phyloP scores from a whole-genome alignment of 2,888 invertebrate species.

The Dicyrtomina minuta region DNA sequence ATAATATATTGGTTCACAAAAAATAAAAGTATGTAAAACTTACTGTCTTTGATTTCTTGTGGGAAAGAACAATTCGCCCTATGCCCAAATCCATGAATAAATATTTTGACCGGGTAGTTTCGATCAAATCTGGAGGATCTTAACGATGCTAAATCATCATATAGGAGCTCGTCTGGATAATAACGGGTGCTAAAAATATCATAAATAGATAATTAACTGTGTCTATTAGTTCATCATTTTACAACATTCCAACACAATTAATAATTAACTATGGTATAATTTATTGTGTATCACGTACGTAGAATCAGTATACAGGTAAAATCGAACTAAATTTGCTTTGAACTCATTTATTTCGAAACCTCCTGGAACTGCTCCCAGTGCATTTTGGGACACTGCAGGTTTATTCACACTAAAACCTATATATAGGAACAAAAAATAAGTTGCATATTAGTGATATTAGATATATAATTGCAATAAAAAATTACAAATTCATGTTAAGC shows the following conservation, averaged over 20 bases:
- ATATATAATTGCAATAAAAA: too few relatives aligned
- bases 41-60: constrained; percentile 10
- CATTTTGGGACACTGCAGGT: too few relatives aligned
- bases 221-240: too few relatives aligned
- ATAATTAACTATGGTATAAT: background rate
- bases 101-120: constrained; percentile 14
- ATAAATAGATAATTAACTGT: background rate
- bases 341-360: too few relatives aligned
- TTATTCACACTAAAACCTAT: too few relatives aligned
- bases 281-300: background rate
- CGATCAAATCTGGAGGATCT: background rate
- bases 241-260: too few relatives aligned
- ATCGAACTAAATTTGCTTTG: constrained; percentile 19
- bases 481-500: too few relatives aligned
- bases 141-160: background rate
- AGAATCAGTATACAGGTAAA: constrained; percentile 23
- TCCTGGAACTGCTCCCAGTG: too few relatives aligned
- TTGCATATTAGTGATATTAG: too few relatives aligned
- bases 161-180: constrained; percentile 6
- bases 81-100: constrained; percentile 29
- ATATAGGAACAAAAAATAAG: too few relatives aligned
- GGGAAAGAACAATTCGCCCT: constrained; percentile 12
- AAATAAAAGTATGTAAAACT: too few relatives aligned
- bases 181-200: background rate
- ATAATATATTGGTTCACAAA: too few relatives aligned